Evolutionary conservation across 2,888 invertebrate species (phyloP).

Genomic region (Melikaiella ostensackeni): DNA sequence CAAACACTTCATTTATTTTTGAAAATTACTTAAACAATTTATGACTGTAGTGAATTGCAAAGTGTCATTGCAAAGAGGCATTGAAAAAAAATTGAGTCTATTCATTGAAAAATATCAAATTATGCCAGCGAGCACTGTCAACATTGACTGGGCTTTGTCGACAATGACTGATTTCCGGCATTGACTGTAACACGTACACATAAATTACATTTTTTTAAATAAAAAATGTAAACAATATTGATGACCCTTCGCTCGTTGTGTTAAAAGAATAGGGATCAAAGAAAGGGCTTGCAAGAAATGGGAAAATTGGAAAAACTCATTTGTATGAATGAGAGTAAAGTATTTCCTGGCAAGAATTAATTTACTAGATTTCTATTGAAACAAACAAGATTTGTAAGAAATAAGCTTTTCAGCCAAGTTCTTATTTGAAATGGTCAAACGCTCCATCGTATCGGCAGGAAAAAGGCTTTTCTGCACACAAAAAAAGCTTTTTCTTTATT

Average conservation of each 20-base stretch:
- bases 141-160: too few species aligned
- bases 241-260: not conserved
- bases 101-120: too few species aligned
- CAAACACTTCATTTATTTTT: too few species aligned
- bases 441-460: not conserved
- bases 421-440: conserved; percentile 25
- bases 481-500: not conserved
- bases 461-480: not conserved
- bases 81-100: too few species aligned
- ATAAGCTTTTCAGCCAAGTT: conserved; percentile 7
- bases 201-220: not conserved
- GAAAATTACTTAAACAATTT: too few species aligned
- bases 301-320: conserved; percentile 34
- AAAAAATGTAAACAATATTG: not conserved
- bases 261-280: conserved; percentile 2
- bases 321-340: conserved; percentile 29
- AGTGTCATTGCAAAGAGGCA: too few species aligned
- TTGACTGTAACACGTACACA: too few species aligned
- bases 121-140: too few species aligned
- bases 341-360: conserved; percentile 6
- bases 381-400: conserved; percentile 20
- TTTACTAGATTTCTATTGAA: conserved; percentile 29
- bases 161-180: too few species aligned
- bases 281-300: conserved; percentile 13
- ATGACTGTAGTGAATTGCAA: too few species aligned